Evolutionary conservation across 2,113 vertebrate genomes (phyloP), one percentile per base, ranked within the genome.

Genomic region (Orientallactaga bullata): DNA sequence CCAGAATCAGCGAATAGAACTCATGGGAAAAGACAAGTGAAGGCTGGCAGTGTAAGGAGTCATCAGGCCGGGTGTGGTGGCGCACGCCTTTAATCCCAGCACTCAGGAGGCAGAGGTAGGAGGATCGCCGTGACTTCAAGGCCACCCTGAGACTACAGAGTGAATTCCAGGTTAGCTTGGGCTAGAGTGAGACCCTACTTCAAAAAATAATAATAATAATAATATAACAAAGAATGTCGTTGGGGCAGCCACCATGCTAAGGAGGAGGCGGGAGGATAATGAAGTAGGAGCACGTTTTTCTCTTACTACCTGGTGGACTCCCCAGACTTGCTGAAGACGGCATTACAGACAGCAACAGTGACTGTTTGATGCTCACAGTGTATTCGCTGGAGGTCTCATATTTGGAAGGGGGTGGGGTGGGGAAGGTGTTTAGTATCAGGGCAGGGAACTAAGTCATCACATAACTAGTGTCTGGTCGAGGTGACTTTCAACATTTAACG

Each of bases 401-500:
- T 71, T 61, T 47, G 51, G 5, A 17, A 10, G 28, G 21, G 3
- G 10, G 42, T 32, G 68, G 13, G 9, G 15, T 20, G 10, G 17
- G 37, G 3, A 4, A 24, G 35, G 23, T 23, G 3, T 3, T 47
- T 80, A 79, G 26, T 30, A 73, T 24, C 72, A 39, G 63, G 81
- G 16, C 13, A 37, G 23, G 69, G 28, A 63, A 83, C 58, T 39
- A 71, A 91, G 66, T 66, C n/a, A 61, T 73, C 55, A 55, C 4
- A 20, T 42, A 61, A 55, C 58, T 61, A 23, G 30, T 37, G 80
- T 51, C 79, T 23, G 35, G 63, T 13, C 17, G 61, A 24, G 13
- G 12, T 10, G 16, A 35, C 58, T 80, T 42, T 82, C 63, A 42
- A 11, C 11, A 13, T 18, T 98, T 94, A 98, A 90, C 12, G 97